phyloP scores from a whole-genome alignment of 2,797 vertebrate genomes.

The Paedocypris micromegethes region DNA sequence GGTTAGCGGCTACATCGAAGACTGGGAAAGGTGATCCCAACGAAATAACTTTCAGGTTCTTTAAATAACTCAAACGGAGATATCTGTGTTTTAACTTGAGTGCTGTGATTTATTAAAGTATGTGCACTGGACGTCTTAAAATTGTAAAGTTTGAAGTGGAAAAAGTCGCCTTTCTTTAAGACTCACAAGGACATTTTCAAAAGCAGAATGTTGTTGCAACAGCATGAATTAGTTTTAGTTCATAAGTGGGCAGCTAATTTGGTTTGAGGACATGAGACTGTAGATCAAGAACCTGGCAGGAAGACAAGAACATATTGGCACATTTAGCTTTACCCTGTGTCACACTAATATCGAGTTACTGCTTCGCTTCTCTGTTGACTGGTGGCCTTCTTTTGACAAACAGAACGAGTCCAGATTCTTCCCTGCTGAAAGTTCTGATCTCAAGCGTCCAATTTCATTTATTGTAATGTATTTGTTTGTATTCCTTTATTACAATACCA shows the following conservation, averaged over 20 bases:
- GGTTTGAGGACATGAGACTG: neutral
- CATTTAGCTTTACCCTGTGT: slow-evolving; percentile 17
- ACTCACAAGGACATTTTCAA: too few relatives aligned
- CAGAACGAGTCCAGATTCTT: slow-evolving; percentile 3
- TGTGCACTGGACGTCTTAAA: too few relatives aligned
- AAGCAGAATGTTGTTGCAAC: too few relatives aligned
- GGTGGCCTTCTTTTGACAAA: slow-evolving; percentile 35
- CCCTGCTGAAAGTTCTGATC: neutral
- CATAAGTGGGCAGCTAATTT: neutral
- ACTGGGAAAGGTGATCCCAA: neutral
- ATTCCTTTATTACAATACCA: neutral
- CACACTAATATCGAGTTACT: slow-evolving; percentile 41
- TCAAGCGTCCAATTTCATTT: too few relatives aligned
- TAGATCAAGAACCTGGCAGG: slow-evolving; percentile 3
- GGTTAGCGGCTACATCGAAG: slow-evolving; percentile 62
- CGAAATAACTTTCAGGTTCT: neutral
- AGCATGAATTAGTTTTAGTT: neutral
- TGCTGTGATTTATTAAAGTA: too few relatives aligned
- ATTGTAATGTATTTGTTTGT: too few relatives aligned
- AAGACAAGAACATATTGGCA: slow-evolving; percentile 21
- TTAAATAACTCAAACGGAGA: too few relatives aligned
- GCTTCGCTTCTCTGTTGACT: slow-evolving; percentile 34
- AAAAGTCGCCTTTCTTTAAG: too few relatives aligned
- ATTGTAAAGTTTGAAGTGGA: too few relatives aligned
- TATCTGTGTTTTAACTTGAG: too few relatives aligned